phyloP scores from a whole-genome alignment of 2,113 vertebrate species.

The Pogona vitticeps region DNA sequence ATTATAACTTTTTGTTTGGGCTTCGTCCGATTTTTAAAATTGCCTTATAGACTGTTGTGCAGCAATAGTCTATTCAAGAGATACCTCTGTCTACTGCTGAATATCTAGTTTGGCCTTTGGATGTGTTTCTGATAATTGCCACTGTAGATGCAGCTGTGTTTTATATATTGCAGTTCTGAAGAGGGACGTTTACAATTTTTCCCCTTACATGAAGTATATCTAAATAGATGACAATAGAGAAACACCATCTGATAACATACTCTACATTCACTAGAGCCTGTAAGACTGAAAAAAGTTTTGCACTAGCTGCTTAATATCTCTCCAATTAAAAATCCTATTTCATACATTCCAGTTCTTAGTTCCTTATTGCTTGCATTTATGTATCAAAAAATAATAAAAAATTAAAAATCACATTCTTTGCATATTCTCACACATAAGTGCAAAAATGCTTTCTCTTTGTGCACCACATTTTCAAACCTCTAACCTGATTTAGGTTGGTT shows the following conservation, averaged over 20 bases:
- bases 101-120: not conserved
- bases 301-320: not conserved
- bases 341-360: not conserved
- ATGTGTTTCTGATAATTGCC: too few relatives aligned
- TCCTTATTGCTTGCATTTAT: not conserved
- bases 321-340: not conserved
- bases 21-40: too few relatives aligned
- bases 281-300: not conserved
- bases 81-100: not conserved
- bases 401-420: not conserved
- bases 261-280: not conserved
- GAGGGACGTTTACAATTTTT: not conserved
- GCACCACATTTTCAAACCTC: constrained; percentile 40
- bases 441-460: constrained; percentile 40
- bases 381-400: too few relatives aligned
- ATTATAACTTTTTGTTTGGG: too few relatives aligned
- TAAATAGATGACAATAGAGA: not conserved
- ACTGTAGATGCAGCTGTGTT: not conserved
- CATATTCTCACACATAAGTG: constrained; percentile 46
- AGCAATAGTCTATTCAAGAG: too few relatives aligned
- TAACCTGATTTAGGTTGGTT: constrained; percentile 44
- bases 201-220: not conserved
- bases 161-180: not conserved
- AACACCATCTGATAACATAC: not conserved
- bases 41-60: too few relatives aligned